Conservation (phyloP, 2,113 vertebrate genomes). For the Notarius lentiginosus region DNA sequence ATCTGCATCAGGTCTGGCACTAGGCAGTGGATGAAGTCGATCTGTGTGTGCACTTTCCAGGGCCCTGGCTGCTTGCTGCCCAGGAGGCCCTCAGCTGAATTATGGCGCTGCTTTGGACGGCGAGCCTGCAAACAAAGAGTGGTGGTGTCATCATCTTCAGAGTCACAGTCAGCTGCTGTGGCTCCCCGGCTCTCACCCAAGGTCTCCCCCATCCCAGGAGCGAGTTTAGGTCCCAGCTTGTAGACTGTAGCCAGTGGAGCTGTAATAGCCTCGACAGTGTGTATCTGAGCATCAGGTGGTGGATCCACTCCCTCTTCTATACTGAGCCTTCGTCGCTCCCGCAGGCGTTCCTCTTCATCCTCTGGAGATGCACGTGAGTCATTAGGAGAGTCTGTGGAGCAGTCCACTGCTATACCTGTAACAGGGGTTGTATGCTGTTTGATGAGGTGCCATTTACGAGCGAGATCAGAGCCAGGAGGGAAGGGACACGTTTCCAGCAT, state of each 20-base stretch:
- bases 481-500: constrained; percentile 99
- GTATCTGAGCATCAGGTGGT: constrained; percentile 97
- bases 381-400: constrained; percentile 83
- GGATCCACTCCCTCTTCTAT: constrained; percentile 98
- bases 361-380: constrained; percentile 87
- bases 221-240: constrained; percentile 98
- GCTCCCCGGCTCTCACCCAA: constrained; percentile 71
- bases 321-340: constrained; percentile 92
- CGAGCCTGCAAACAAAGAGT: constrained; percentile 93
- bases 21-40: constrained; percentile 98
- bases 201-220: constrained; percentile 85
- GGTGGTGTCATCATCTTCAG: constrained; percentile 86
- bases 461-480: constrained; percentile 97
- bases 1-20: constrained; percentile 94
- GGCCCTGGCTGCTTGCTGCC: constrained; percentile 81
- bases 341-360: constrained; percentile 94
- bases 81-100: constrained; percentile 84
- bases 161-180: constrained; percentile 77
- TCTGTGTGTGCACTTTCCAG: constrained; percentile 98
- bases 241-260: constrained; percentile 90
- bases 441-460: constrained; percentile 98
- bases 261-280: constrained; percentile 90
- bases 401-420: constrained; percentile 77
- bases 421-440: constrained; percentile 96
- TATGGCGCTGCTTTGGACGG: constrained; percentile 87